These are phyloP conservation scores for Galendromus occidentalis DNA, from an alignment of 1,140 invertebrate species.

Conservation along the genomic window DNA sequence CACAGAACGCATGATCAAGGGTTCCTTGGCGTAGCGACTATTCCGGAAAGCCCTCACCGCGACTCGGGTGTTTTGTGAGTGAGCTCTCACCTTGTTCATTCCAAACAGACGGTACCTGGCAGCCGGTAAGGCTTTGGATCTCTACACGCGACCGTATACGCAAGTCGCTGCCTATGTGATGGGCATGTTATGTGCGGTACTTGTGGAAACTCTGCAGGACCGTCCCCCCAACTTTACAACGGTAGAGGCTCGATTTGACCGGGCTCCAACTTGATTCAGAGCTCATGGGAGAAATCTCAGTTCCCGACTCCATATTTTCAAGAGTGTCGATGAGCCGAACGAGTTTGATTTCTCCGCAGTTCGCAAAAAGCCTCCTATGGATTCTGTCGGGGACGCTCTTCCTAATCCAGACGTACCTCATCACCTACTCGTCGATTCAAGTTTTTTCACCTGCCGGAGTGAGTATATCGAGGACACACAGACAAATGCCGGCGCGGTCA, in stretches of 20 bases:
- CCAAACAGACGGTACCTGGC: neutral
- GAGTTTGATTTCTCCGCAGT: too few species aligned
- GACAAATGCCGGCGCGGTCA: too few species aligned
- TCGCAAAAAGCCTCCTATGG: neutral
- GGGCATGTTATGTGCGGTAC: neutral
- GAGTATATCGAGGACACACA: too few species aligned
- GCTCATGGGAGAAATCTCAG: too few species aligned
- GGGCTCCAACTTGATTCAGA: too few species aligned
- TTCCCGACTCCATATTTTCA: too few species aligned
- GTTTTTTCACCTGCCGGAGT: constrained; percentile 1
- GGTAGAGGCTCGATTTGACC: too few species aligned
- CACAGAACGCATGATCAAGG: too few species aligned
- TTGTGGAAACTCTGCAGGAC: neutral
- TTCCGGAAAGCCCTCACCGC: too few species aligned
- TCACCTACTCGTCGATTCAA: constrained; percentile 5
- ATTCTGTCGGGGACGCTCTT: neutral
- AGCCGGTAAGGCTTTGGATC: neutral
- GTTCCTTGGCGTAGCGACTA: too few species aligned
- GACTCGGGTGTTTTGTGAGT: too few species aligned
- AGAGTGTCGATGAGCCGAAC: too few species aligned
- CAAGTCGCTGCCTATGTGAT: neutral
- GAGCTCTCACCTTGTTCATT: neutral
- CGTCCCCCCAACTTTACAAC: neutral
- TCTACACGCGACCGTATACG: neutral
- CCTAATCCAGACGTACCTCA: neutral